phyloP scores from a whole-genome alignment of 2,888 invertebrate genomes.

The Argynnis bischoffii region DNA sequence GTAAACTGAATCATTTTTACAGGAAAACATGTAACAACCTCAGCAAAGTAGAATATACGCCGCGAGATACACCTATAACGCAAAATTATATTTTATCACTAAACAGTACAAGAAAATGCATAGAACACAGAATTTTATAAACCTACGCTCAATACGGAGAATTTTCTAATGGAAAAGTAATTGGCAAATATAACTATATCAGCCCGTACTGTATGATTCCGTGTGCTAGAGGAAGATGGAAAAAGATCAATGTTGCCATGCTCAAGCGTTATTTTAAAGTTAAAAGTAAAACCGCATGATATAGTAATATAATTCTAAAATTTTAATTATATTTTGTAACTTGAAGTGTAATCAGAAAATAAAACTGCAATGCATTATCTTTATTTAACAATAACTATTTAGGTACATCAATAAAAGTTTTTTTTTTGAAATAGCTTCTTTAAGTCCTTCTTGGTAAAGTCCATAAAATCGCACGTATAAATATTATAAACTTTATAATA shows the following conservation, averaged over 20 bases:
- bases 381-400: not conserved
- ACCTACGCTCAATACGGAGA: conserved; percentile 29
- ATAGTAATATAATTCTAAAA: not conserved
- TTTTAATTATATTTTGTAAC: not conserved
- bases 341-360: not conserved
- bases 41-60: conserved; percentile 26
- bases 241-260: conserved; percentile 31
- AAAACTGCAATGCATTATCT: not conserved
- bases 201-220: conserved; percentile 24
- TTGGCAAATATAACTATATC: conserved; percentile 19
- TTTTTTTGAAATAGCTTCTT: too few species aligned
- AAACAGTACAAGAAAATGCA: conserved; percentile 8
- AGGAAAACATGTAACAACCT: conserved; percentile 30
- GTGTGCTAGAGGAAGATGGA: conserved; percentile 29
- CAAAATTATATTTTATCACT: conserved; percentile 17
- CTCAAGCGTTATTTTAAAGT: conserved; percentile 2
- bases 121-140: conserved; percentile 4
- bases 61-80: conserved; percentile 26
- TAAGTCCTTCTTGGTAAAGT: too few species aligned
- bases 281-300: conserved; percentile 25
- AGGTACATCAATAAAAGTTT: too few species aligned
- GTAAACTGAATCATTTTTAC: conserved; percentile 89
- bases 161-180: conserved; percentile 30
- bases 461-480: not conserved
- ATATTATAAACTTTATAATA: not conserved